phyloP scores from a whole-genome alignment of 2,888 invertebrate genomes.

The Thecophora atra region DNA sequence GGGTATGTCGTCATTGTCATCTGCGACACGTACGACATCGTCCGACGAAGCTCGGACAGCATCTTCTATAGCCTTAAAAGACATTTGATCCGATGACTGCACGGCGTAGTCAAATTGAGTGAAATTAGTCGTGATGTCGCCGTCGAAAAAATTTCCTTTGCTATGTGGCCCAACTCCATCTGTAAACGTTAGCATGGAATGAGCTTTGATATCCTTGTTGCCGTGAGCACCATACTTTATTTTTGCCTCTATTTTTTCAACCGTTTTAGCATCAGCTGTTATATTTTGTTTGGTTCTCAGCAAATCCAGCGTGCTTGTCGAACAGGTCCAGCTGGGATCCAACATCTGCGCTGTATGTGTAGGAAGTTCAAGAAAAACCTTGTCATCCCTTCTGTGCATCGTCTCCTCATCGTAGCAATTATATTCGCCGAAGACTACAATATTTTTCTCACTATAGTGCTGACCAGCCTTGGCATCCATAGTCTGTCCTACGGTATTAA shows the following conservation, averaged over 20 bases:
- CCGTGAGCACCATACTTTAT: conserved; percentile 40
- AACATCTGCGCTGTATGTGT: conserved; percentile 59
- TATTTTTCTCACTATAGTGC: conserved; percentile 47
- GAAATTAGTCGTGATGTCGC: conserved; percentile 43
- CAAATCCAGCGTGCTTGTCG: conserved; percentile 59
- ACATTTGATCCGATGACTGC: conserved; percentile 59
- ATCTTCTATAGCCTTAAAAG: conserved; percentile 61
- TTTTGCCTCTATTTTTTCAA: conserved; percentile 42
- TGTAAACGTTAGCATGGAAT: conserved; percentile 39
- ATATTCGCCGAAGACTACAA: conserved; percentile 70
- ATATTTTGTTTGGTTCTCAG: conserved; percentile 56
- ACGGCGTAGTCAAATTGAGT: conserved; percentile 58
- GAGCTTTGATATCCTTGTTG: conserved; percentile 54
- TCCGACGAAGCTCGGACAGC: conserved; percentile 53
- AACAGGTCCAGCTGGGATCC: conserved; percentile 52
- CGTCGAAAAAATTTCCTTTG: conserved; percentile 30
- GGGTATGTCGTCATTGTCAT: conserved; percentile 68
- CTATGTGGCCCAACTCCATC: background rate
- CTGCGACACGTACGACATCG: conserved; percentile 62
- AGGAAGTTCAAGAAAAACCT: conserved; percentile 73
- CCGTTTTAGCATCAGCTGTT: conserved; percentile 16
- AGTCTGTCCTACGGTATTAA: conserved; percentile 56
- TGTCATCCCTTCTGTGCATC: conserved; percentile 67
- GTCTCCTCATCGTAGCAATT: conserved; percentile 74
- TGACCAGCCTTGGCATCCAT: conserved; percentile 39